phyloP scores from a whole-genome alignment of 2,888 invertebrate genomes.

The Cepaea hortensis region DNA sequence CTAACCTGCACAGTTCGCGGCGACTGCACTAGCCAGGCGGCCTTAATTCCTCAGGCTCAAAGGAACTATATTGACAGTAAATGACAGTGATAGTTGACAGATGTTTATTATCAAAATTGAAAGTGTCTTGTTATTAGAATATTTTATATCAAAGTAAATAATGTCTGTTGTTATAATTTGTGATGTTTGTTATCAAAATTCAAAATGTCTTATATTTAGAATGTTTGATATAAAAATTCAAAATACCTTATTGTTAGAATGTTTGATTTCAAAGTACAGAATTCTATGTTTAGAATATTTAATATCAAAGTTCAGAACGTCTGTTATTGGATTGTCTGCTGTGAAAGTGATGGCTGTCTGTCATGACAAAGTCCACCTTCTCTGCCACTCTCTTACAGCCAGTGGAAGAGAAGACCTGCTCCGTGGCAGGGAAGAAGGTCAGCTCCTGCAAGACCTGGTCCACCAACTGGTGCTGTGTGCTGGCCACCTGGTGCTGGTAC shows the following conservation, averaged over 20 bases:
- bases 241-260: neutral
- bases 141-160: no score
- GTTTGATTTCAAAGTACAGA: no score
- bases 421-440: conserved; percentile 84
- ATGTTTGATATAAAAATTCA: neutral
- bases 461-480: conserved; percentile 68
- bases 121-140: no score
- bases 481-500: conserved; percentile 44
- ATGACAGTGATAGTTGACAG: no score
- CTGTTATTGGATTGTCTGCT: neutral
- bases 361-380: conserved; percentile 77
- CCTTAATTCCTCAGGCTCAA: no score
- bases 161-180: no score
- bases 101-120: no score
- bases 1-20: no score
- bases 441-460: conserved; percentile 83
- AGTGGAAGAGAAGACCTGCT: conserved; percentile 86
- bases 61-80: no score
- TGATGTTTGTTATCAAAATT: neutral
- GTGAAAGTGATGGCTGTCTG: neutral
- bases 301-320: conserved; percentile 9
- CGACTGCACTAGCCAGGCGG: no score
- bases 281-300: no score
- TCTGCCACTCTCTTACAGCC: conserved; percentile 93
- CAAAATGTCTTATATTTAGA: neutral